These are phyloP conservation scores for Tanypteryx hageni DNA, from an alignment of 2,888 invertebrate genomes.

Conservation along the genomic window DNA sequence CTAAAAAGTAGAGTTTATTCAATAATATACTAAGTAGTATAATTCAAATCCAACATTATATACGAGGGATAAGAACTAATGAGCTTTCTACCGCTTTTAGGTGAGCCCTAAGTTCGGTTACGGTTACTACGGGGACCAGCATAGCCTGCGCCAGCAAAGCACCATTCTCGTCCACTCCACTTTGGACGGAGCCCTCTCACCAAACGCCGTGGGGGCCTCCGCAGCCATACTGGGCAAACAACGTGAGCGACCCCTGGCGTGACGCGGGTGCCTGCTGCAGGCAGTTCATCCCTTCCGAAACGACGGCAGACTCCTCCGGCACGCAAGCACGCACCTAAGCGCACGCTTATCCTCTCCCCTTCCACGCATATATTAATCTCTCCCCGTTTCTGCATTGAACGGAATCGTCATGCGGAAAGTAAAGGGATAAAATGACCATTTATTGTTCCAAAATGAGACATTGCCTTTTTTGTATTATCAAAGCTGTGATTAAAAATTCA, in stretches of 20 bases:
- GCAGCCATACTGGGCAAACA: constrained; percentile 34
- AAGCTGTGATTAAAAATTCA: constrained; percentile 46
- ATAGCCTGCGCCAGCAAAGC: constrained; percentile 52
- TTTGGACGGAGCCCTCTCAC: not conserved
- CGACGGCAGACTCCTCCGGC: not conserved
- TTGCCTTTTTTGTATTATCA: constrained; percentile 55
- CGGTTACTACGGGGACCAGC: constrained; percentile 52
- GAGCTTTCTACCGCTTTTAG: not conserved
- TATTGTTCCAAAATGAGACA: constrained; percentile 4
- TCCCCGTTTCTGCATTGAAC: not conserved
- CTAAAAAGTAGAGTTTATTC: too few relatives aligned
- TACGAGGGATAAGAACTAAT: too few relatives aligned
- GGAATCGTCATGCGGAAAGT: not conserved
- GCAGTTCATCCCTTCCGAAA: not conserved
- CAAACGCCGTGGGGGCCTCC: constrained; percentile 36
- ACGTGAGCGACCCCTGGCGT: not conserved
- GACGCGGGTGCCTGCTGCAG: not conserved
- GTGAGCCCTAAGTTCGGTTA: constrained; percentile 53
- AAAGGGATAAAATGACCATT: not conserved
- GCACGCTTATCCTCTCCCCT: not conserved
- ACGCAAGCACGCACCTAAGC: not conserved
- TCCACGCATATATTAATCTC: not conserved
- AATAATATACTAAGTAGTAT: too few relatives aligned
- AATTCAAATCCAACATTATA: too few relatives aligned
- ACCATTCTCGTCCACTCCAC: constrained; percentile 21